Percentiles rank a stretch among this genome's conserved stretches.
Conservation (phyloP, 1,140 invertebrate species). For the Trinorchestia longiramus region DNA sequence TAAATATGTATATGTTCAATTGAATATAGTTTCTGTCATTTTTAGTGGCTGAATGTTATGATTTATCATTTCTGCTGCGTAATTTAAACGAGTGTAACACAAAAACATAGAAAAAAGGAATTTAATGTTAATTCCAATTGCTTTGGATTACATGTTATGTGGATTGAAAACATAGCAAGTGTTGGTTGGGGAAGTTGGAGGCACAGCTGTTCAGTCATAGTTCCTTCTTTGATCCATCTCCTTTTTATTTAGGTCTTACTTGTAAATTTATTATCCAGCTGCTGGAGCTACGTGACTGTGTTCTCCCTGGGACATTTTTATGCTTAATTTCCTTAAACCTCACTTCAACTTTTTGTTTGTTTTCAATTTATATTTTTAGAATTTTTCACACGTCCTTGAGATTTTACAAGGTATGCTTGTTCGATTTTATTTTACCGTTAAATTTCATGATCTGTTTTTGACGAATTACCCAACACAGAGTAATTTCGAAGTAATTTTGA, state of each 20-base stretch:
- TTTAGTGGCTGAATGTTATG: background rate
- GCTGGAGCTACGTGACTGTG: too few relatives aligned
- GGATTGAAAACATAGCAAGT: background rate
- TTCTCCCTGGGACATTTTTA: too few relatives aligned
- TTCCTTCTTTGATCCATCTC: background rate
- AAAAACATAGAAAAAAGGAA: background rate
- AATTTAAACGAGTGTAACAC: background rate
- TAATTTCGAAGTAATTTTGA: too few relatives aligned
- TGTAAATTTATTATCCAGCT: background rate
- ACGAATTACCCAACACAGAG: too few relatives aligned
- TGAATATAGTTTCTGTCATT: background rate
- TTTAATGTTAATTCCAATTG: background rate
- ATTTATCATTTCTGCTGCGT: background rate
- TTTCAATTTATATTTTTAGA: background rate
- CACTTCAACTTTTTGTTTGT: background rate
- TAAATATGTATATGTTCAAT: background rate
- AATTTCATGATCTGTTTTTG: too few relatives aligned
- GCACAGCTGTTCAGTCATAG: background rate
- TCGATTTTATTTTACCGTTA: background rate
- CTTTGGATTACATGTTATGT: background rate
- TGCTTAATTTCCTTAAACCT: too few relatives aligned
- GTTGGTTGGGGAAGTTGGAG: background rate
- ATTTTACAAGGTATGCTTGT: background rate
- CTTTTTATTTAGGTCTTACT: background rate
- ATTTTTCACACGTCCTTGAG: background rate